Evolutionary conservation across 2,113 vertebrate species (phyloP).

Genomic region (Chinchilla lanigera): DNA sequence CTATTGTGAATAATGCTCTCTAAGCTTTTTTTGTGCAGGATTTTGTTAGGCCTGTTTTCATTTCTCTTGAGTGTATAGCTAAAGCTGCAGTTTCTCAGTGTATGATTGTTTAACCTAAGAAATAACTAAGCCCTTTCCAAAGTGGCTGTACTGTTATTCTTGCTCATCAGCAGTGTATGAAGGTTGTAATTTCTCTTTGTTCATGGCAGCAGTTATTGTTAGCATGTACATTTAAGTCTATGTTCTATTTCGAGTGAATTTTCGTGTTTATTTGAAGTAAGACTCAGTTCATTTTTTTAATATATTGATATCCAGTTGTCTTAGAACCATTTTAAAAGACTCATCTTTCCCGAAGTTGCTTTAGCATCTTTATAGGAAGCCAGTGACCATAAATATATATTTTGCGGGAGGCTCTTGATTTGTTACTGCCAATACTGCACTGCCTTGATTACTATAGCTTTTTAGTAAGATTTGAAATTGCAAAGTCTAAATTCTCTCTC

Average conservation of each 20-base stretch:
- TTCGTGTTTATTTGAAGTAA: not conserved
- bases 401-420: not conserved
- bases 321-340: not conserved
- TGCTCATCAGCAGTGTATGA: not conserved
- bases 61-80: not conserved
- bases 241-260: not conserved
- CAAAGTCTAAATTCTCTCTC: not conserved
- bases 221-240: not conserved
- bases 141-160: not conserved
- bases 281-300: not conserved
- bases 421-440: not conserved
- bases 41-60: not conserved
- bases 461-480: constrained; percentile 34
- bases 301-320: not conserved
- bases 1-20: not conserved
- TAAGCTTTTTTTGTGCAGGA: not conserved
- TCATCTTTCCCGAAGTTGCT: not conserved
- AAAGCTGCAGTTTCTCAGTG: not conserved
- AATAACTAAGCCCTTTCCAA: not conserved
- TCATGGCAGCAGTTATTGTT: not conserved
- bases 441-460: not conserved
- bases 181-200: not conserved
- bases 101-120: constrained; percentile 10
- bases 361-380: not conserved
- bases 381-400: not conserved